Evolutionary conservation across 2,888 invertebrate genomes (phyloP), one percentile per base, ranked within the genome.

Genomic region (Beris chalybata): DNA sequence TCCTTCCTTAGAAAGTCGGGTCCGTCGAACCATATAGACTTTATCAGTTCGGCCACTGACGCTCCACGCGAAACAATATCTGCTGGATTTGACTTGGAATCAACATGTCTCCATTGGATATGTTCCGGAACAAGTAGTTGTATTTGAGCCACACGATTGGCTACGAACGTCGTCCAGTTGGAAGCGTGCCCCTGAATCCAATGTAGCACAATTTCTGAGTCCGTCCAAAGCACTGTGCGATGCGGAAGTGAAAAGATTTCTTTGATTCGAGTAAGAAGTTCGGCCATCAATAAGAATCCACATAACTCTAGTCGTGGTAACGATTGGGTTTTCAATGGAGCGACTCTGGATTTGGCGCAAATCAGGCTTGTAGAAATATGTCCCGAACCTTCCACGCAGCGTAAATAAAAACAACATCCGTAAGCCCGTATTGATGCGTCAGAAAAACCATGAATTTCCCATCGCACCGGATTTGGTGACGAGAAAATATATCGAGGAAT

Each of bases 1-100:
- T 22, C 12, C 0, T 7, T 6, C 5, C 5, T 15, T 30, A 64
- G 15, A 15, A 12, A 70, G 15, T 9, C 31, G 12, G 68, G 70
- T n/a, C 66, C 69, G 53, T 69, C 30, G 52, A 56, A 66, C 70
- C 69, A 68, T 7, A 69, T 43, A 6, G 15, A 50, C 9, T 65
- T 66, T 4, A 65, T 45, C 3, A 38, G 4, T 56, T 53, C 13
- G 65, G 30, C 0, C 64, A 48, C 29, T 47, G 32, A 70, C 44
- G 44, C 65, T 66, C 31, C 67, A 63, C 66, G 67, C 67, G 22
- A 68, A 67, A 4, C 22, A 2, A 22, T 22, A 22, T 22, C 22
- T 3, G 22, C 22, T 22, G 22, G 22, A 22, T 22, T 22, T 22
- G 22, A 22, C 29, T 29, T 12, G 12, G 12, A 22, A 5, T 12